Conservation (phyloP, 2,113 vertebrate genomes). For the Chloropsis cyanopogon region DNA sequence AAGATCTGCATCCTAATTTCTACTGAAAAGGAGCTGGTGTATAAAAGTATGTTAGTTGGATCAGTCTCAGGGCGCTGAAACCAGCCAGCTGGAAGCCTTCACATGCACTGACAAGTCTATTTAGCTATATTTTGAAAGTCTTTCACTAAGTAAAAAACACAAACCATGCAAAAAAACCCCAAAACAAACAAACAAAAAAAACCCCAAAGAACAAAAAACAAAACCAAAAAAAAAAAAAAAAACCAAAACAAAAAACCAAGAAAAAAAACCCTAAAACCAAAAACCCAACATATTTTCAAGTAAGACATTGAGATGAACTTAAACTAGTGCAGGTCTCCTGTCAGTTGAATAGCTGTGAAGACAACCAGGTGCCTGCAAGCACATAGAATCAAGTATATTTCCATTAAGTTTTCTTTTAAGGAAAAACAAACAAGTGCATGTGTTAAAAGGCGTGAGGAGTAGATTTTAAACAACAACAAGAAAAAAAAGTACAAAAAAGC, state of each 20-base stretch:
- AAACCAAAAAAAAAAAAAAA: background rate
- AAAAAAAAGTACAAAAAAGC: no score
- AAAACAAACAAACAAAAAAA: background rate
- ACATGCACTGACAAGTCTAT: background rate
- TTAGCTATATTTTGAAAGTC: background rate
- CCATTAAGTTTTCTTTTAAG: background rate
- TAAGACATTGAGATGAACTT: background rate
- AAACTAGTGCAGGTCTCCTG: background rate
- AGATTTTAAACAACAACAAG: background rate
- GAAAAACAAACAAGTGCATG: background rate
- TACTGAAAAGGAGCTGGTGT: background rate
- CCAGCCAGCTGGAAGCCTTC: background rate
- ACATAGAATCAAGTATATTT: background rate
- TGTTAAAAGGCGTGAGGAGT: background rate
- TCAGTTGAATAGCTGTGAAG: background rate
- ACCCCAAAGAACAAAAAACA: background rate
- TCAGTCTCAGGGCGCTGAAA: background rate
- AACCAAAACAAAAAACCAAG: background rate
- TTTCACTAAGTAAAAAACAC: background rate
- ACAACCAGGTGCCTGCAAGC: background rate
- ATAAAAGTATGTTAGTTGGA: background rate
- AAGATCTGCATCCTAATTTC: background rate
- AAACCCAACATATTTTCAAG: background rate
- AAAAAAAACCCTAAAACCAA: background rate
- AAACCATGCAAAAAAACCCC: rapidly evolving